Evolutionary conservation across 92 coral and sea anemone species (phyloP).

Genomic region (Phenganax subtilis): DNA sequence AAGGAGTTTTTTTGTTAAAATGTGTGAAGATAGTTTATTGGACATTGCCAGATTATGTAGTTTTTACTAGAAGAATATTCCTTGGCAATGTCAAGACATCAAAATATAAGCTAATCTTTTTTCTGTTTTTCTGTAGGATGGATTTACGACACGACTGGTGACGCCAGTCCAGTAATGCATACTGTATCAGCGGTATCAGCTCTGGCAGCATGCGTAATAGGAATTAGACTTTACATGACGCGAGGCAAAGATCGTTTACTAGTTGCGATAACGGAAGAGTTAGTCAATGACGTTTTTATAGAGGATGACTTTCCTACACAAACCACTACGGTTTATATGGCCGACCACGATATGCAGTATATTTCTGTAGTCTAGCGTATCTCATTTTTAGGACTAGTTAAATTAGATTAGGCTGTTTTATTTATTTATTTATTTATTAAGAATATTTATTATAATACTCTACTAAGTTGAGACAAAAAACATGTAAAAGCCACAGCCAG

Average conservation of each 20-base stretch:
- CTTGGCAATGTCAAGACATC: neutral
- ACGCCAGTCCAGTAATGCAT: neutral
- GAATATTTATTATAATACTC: neutral
- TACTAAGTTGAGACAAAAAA: neutral
- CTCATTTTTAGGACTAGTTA: neutral
- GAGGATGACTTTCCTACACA: neutral
- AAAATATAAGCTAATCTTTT: neutral
- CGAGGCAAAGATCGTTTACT: neutral
- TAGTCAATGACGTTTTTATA: neutral
- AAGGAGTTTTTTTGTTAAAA: neutral
- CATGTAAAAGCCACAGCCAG: neutral
- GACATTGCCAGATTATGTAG: too few species aligned
- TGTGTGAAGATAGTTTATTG: too few species aligned
- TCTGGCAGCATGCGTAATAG: constrained; percentile 8
- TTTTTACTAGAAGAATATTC: too few species aligned
- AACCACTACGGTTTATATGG: neutral
- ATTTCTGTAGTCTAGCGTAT: constrained; percentile 11
- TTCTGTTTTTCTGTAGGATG: constrained; percentile 7
- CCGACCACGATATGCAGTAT: neutral
- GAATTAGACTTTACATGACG: neutral
- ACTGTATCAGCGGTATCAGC: constrained; percentile 19
- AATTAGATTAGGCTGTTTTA: neutral
- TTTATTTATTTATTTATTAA: neutral
- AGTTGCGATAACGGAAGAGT: neutral
- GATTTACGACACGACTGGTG: constrained; percentile 21